These are phyloP conservation scores for Cromileptes altivelis DNA, from an alignment of 2,113 vertebrate species.

Conservation along the genomic window DNA sequence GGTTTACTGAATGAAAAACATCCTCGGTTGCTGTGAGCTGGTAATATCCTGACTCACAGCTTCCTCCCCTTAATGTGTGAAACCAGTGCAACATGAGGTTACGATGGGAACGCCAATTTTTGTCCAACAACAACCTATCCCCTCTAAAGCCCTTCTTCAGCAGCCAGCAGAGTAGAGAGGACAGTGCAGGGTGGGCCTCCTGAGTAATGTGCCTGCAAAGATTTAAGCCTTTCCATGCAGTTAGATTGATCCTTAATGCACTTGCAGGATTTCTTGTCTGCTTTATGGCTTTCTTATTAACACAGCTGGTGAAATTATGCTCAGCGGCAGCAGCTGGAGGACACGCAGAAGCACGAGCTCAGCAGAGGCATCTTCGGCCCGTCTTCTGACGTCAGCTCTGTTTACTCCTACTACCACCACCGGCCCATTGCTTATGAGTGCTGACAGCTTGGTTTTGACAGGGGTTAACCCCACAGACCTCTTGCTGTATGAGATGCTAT, in stretches of 20 bases:
- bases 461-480: constrained; percentile 62
- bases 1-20: constrained; percentile 45
- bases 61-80: constrained; percentile 9
- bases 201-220: constrained; percentile 8
- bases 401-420: constrained; percentile 25
- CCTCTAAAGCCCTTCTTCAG: neutral
- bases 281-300: constrained; percentile 51
- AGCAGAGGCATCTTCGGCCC: constrained; percentile 22
- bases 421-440: constrained; percentile 26
- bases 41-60: constrained; percentile 13
- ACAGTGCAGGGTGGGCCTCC: neutral
- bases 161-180: neutral
- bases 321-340: constrained; percentile 17
- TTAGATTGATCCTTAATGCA: constrained; percentile 45
- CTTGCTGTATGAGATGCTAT: constrained; percentile 42
- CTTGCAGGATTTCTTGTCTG: constrained; percentile 27
- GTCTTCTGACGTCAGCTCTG: constrained; percentile 40
- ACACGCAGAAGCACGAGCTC: neutral
- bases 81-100: constrained; percentile 49
- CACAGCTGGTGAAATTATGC: constrained; percentile 22
- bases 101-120: constrained; percentile 55
- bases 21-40: neutral
- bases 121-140: constrained; percentile 15
- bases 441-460: constrained; percentile 62
- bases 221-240: constrained; percentile 5